phyloP scores from a whole-genome alignment of 2,113 vertebrate species.

The Thunnus thynnus region DNA sequence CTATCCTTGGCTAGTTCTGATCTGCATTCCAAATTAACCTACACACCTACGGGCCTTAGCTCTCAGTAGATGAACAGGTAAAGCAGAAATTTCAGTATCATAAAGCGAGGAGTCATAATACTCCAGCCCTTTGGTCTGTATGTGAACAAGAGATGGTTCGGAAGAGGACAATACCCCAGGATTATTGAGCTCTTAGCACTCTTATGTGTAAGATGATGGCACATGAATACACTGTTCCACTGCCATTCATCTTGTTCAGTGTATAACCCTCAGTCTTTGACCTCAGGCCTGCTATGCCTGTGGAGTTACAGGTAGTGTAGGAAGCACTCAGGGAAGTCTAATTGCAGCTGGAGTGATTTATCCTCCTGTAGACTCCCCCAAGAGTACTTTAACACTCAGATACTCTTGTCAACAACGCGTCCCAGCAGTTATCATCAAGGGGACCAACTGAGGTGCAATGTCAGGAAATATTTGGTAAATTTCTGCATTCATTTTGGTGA shows the following conservation, averaged over 20 bases:
- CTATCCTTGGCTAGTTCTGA: conserved; percentile 35
- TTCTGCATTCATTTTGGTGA: conserved; percentile 8
- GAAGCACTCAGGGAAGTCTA: conserved; percentile 59
- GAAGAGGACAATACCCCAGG: conserved; percentile 13
- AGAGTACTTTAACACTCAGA: conserved; percentile 54
- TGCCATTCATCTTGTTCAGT: conserved; percentile 59
- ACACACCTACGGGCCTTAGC: conserved; percentile 15
- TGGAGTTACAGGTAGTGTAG: conserved; percentile 58
- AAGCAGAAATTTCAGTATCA: conserved; percentile 23
- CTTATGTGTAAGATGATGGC: conserved; percentile 39
- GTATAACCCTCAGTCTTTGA: conserved; percentile 54
- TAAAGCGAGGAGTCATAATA: background rate
- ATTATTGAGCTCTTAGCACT: conserved; percentile 46
- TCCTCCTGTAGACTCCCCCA: conserved; percentile 53
- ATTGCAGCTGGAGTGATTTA: conserved; percentile 74
- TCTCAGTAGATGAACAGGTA: conserved; percentile 13
- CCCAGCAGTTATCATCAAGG: conserved; percentile 47
- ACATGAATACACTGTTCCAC: conserved; percentile 38
- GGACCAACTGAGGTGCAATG: conserved; percentile 12
- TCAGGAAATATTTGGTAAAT: conserved; percentile 28
- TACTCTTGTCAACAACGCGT: conserved; percentile 44
- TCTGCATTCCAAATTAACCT: conserved; percentile 37
- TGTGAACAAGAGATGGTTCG: conserved; percentile 33
- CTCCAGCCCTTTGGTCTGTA: conserved; percentile 12
- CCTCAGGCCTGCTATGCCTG: conserved; percentile 51